Base-by-base conservation (phyloP, 2,113 vertebrate species). In the Apaloderma vittatum region DNA sequence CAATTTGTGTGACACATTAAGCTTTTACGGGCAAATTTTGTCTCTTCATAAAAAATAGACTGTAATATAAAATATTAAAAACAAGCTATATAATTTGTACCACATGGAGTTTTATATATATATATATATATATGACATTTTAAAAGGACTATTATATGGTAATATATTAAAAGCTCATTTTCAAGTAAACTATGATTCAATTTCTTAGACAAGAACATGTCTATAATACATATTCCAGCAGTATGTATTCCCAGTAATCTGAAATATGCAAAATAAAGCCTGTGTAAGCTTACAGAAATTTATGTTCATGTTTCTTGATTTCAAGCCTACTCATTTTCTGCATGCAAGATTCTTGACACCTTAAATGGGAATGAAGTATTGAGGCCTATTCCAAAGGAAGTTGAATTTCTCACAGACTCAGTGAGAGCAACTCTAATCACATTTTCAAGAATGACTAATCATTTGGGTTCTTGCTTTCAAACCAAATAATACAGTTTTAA, bases 51-150 rank as follows among this genome's bases (percentile, higher is more conserved):
- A 93, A 96, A 95, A 97, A 96, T 94, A 97, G 29, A 90, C 1
- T 81, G 57, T 58, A 94, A 76, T 94, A 96, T 62, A 97, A 97
- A 97, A 94, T 74, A 90, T 63, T 90, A 95, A 91, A 94, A 93
- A n/a, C 76, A 85, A 96, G 57, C 34, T 72, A 67, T 67, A 43
- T 70, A 80, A 78, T 43, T 75, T 95, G 90, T 94, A 93, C 81
- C 86, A 93, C 68, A 61, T 67, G 37, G 22, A 94, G 9, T 78
- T 74, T 40, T 89, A 57, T 48, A 55, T 70, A 80, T 30, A 73
- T 87, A 21, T 68, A 29, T 29, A 54, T 54, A 54, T 54, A 43
- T 63, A 58, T 63, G 86, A 83, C 46, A 92, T 48, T 83, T 93
- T 66, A 73, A 52, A 94, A 94, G n/a, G 48, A 88, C 12, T 70